A percentile compares a stretch with the other conserved stretches of the same genome.
Evolutionary conservation across 2,113 vertebrate genomes (phyloP).

Genomic region (Rhea pennata): DNA sequence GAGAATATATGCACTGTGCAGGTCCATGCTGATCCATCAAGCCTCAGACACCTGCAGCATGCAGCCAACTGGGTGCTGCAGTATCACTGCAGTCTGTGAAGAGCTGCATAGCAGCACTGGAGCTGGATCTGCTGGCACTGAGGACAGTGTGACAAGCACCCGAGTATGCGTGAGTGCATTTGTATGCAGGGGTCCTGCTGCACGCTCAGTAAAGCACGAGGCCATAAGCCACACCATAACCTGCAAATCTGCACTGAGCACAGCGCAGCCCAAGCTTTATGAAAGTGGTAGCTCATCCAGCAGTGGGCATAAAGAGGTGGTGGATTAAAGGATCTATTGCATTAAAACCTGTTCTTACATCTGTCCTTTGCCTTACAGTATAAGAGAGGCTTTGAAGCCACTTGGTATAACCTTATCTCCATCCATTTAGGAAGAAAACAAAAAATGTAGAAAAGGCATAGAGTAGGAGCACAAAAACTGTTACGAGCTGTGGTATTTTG

Average conservation of each 20-base stretch:
- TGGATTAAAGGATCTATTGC: not conserved
- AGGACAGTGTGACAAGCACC: not conserved
- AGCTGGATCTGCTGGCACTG: not conserved
- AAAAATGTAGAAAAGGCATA: not conserved
- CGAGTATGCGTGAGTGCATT: not conserved
- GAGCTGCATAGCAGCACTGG: not conserved
- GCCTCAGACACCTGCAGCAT: too few relatives aligned
- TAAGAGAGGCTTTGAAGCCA: not conserved
- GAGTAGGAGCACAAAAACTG: not conserved
- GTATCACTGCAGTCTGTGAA: not conserved
- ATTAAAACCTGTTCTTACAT: not conserved
- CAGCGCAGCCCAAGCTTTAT: not conserved
- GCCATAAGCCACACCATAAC: not conserved
- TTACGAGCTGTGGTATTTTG: not conserved
- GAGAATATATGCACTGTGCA: too few relatives aligned
- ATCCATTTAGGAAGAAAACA: not conserved
- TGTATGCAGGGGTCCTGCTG: not conserved
- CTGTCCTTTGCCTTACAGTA: not conserved
- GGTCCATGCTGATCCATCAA: too few relatives aligned
- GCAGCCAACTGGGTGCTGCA: too few relatives aligned
- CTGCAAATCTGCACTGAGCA: not conserved
- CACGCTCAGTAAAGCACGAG: not conserved
- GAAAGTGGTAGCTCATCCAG: not conserved
- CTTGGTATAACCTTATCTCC: not conserved
- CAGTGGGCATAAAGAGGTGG: not conserved